Evolutionary conservation across 2,113 vertebrate species (phyloP), one percentile per base, ranked within the genome.

Genomic region (Oryzias curvinotus): DNA sequence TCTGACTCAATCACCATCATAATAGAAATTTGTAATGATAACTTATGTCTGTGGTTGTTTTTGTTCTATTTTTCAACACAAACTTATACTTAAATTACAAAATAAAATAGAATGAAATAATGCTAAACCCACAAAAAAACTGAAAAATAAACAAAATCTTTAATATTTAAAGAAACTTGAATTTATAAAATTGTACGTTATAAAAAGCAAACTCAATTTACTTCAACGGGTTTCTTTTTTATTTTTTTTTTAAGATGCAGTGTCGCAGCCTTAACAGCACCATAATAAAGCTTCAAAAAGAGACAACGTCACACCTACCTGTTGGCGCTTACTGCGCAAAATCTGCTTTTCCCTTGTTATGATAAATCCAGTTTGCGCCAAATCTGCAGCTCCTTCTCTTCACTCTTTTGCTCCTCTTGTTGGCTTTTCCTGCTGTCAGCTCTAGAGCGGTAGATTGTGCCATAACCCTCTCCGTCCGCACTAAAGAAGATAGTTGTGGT

Each of bases 381-480:
- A 12, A 56, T 56, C 66, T 48, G 56, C 68, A 28, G 62, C 26
- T 57, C 52, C 14, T 50, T 49, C 26, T 13, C 57, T 66, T 71
- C 13, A 42, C 36, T 68, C 48, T 54, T 21, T 44, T 56, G 26
- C 69, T 21, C 73, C 41, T 69, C 57, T 73, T 65, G 17, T 44
- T 61, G 1, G 8, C 49, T 16, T 72, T 52, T 23, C 67, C 52
- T 13, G 41, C 36, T 45, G 83, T 76, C 59, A 69, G 62, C 59
- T 62, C 63, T 50, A 62, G 26, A 66, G 64, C 68, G 13, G 62
- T 57, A 57, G 81, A 57, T 65, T 77, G 47, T 83, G 85, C 87
- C 85, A 89, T 87, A 64, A 86, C 84, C 77, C 62, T 82, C 62
- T 58, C 43, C 88, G 48, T 71, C 72, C 57, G 64, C 26, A 75